Percentiles rank a stretch among this genome's conserved stretches.
Evolutionary conservation across 1,140 invertebrate species (phyloP).

Genomic region (Conus ventricosus): DNA sequence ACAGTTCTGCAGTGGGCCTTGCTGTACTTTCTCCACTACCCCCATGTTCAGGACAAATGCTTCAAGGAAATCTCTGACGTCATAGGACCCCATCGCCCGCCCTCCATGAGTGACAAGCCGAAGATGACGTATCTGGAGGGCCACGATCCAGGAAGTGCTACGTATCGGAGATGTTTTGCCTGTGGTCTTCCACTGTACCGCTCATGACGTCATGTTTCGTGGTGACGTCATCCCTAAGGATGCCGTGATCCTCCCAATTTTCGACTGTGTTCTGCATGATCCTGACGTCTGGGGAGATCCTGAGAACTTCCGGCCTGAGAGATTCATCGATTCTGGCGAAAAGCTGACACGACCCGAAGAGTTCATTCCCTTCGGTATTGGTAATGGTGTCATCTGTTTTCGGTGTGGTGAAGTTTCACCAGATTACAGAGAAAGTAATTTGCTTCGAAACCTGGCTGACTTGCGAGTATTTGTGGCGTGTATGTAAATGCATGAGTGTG

Average conservation of each 20-base stretch:
- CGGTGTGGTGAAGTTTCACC: background rate
- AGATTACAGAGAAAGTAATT: too few relatives aligned
- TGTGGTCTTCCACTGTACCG: slow-evolving; percentile 59
- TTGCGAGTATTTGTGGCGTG: background rate
- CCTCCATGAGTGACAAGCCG: slow-evolving; percentile 25
- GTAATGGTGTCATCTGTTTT: slow-evolving; percentile 17
- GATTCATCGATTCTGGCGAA: slow-evolving; percentile 72
- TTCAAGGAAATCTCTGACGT: slow-evolving; percentile 87
- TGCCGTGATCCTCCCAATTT: slow-evolving; percentile 62
- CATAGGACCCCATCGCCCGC: slow-evolving; percentile 31
- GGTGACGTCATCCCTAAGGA: slow-evolving; percentile 66
- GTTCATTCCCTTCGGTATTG: slow-evolving; percentile 47
- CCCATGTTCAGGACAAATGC: slow-evolving; percentile 84
- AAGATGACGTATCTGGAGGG: slow-evolving; percentile 47
- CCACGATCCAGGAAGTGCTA: slow-evolving; percentile 45
- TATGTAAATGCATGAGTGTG: background rate
- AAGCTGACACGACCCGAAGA: slow-evolving; percentile 37
- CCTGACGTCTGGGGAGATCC: slow-evolving; percentile 81
- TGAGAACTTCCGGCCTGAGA: slow-evolving; percentile 81
- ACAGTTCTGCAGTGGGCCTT: slow-evolving; percentile 91
- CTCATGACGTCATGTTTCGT: slow-evolving; percentile 52
- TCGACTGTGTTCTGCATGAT: slow-evolving; percentile 64
- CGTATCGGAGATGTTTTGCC: slow-evolving; percentile 59
- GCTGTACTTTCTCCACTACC: slow-evolving; percentile 85
- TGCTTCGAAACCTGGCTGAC: too few relatives aligned